These are phyloP conservation scores for Protaetia brevitarsis DNA, from an alignment of 1,140 invertebrate genomes.

Conservation along the genomic window DNA sequence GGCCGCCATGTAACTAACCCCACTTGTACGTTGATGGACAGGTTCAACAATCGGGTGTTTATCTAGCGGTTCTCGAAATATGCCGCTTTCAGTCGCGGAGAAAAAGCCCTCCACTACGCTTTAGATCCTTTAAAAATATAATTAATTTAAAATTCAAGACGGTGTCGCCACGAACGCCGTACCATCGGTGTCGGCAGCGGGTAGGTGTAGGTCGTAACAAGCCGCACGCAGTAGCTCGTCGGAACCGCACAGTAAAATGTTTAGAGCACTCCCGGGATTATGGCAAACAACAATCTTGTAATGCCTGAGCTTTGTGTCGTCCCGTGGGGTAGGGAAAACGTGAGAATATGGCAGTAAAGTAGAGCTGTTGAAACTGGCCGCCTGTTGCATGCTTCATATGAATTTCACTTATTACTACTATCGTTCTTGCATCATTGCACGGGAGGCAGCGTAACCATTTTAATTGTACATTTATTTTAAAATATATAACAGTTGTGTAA, in stretches of 20 bases:
- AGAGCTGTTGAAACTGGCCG: constrained; percentile 34
- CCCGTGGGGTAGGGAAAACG: constrained; percentile 37
- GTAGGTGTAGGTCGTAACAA: constrained; percentile 28
- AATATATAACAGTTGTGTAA: no score
- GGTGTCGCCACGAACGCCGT: background rate
- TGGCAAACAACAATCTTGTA: constrained; percentile 43
- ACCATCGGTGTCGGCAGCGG: background rate
- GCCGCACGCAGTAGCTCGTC: constrained; percentile 35
- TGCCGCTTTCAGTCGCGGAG: background rate
- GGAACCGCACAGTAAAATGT: constrained; percentile 39
- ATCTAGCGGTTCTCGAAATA: background rate
- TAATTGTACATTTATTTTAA: no score
- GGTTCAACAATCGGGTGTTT: constrained; percentile 43
- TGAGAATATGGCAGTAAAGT: constrained; percentile 39
- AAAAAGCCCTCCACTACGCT: background rate
- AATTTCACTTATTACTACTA: no score
- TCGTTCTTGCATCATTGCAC: no score
- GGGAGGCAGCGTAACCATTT: no score
- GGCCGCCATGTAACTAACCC: constrained; percentile 37
- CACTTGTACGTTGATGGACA: constrained; percentile 44
- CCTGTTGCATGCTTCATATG: constrained; percentile 34
- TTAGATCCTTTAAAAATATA: background rate
- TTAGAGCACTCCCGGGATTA: constrained; percentile 40
- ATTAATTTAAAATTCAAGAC: constrained; percentile 7
- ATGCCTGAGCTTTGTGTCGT: constrained; percentile 33